Percentiles rank a stretch among this genome's conserved stretches.
These are phyloP conservation scores for Nemopilema nomurai DNA, from an alignment of 30 jellyfish, hydroid and myxozoan species.

Conservation along the genomic window DNA sequence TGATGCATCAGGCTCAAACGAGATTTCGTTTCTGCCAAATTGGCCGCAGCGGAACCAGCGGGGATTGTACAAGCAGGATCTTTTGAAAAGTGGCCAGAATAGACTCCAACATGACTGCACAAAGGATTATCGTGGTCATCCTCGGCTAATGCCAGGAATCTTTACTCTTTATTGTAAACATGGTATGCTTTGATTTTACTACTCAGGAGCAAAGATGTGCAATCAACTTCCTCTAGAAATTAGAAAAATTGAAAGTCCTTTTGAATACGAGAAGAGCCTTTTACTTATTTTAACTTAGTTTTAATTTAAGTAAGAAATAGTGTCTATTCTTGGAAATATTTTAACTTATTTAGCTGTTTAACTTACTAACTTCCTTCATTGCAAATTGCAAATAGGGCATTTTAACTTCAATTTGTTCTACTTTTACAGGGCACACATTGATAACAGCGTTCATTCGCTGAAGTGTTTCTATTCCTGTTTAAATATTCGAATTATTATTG, in stretches of 20 bases:
- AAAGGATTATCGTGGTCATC: conserved; percentile 13
- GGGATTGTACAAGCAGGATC: background rate
- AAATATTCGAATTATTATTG: background rate
- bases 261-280: background rate
- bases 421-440: conserved; percentile 8
- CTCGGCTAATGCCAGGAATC: conserved; percentile 7
- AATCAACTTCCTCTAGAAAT: background rate
- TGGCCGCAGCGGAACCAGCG: background rate
- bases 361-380: background rate
- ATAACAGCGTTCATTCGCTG: background rate
- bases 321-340: background rate
- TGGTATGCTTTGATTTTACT: conserved; percentile 3
- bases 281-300: background rate
- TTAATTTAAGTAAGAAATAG: background rate
- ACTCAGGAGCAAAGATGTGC: conserved; percentile 5
- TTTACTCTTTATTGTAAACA: conserved; percentile 16
- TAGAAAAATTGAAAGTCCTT: background rate
- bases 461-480: conserved; percentile 1
- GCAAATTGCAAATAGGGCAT: background rate
- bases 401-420: background rate
- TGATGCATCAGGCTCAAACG: background rate
- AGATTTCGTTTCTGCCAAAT: background rate
- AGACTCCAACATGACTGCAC: background rate
- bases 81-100: background rate
- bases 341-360: background rate